Evolutionary conservation across 2,888 invertebrate genomes (phyloP).

Genomic region (Heliconius hortense): DNA sequence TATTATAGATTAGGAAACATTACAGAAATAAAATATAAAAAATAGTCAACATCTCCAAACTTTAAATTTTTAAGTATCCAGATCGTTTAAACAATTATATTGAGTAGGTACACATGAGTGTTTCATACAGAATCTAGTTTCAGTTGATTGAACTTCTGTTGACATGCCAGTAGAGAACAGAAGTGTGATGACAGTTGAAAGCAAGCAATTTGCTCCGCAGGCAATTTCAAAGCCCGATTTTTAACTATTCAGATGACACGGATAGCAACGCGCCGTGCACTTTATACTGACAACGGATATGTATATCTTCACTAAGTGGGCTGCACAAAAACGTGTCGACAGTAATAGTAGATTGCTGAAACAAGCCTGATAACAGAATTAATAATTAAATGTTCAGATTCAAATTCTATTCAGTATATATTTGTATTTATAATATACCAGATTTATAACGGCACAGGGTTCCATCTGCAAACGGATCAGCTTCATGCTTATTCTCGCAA

Average conservation of each 20-base stretch:
- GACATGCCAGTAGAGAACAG: slow-evolving; percentile 12
- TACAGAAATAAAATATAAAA: no score
- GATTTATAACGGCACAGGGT: no score
- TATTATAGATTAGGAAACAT: neutral
- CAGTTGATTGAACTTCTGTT: slow-evolving; percentile 9
- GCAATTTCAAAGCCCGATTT: slow-evolving; percentile 29
- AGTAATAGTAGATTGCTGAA: neutral
- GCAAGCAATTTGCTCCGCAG: slow-evolving; percentile 19
- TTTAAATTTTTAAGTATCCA: neutral
- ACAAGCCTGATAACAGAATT: no score
- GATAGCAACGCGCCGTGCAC: slow-evolving; percentile 5
- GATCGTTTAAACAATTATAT: neutral
- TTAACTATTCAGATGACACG: slow-evolving; percentile 27
- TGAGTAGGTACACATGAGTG: neutral
- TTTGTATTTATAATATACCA: no score
- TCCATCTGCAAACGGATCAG: no score
- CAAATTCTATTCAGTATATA: no score
- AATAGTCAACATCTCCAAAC: neutral
- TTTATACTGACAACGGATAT: slow-evolving; percentile 9
- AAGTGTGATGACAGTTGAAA: slow-evolving; percentile 21
- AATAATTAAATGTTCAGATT: no score
- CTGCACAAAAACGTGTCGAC: slow-evolving; percentile 2
- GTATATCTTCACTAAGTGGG: neutral
- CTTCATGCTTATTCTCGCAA: no score
- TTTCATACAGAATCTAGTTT: slow-evolving; percentile 9